Percentiles rank a stretch among this genome's conserved stretches.
Conservation (phyloP, 2,113 vertebrate genomes). For the Psophia crepitans region DNA sequence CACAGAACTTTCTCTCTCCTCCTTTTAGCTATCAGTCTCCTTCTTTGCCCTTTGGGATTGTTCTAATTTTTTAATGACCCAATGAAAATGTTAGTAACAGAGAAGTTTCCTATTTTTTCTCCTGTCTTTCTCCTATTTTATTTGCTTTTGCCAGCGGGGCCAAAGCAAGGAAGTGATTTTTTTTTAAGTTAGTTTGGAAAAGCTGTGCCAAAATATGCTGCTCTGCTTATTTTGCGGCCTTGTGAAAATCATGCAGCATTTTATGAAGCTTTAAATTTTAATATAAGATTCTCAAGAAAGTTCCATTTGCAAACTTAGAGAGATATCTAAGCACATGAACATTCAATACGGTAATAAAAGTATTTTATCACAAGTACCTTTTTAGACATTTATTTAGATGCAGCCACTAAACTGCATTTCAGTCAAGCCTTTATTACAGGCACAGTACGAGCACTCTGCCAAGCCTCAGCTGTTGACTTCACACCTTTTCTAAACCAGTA, state of each 20-base stretch:
- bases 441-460: not conserved
- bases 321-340: not conserved
- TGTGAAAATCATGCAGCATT: not conserved
- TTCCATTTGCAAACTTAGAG: not conserved
- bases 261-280: constrained; percentile 32
- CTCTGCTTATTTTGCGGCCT: not conserved
- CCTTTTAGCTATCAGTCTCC: not conserved
- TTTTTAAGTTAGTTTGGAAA: not conserved
- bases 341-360: not conserved
- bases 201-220: not conserved
- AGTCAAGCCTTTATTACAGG: not conserved
- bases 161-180: not conserved
- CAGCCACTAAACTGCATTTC: not conserved
- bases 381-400: not conserved
- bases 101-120: not conserved
- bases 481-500: not conserved
- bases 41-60: not conserved
- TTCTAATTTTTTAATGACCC: not conserved
- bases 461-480: not conserved
- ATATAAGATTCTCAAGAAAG: not conserved
- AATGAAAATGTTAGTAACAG: not conserved
- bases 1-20: not conserved
- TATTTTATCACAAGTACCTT: not conserved
- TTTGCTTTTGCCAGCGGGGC: not conserved
- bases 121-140: not conserved